Evolutionary conservation across 2,113 vertebrate species (phyloP), one percentile per base, ranked within the genome.

Genomic region (Mionectes macconnelli): DNA sequence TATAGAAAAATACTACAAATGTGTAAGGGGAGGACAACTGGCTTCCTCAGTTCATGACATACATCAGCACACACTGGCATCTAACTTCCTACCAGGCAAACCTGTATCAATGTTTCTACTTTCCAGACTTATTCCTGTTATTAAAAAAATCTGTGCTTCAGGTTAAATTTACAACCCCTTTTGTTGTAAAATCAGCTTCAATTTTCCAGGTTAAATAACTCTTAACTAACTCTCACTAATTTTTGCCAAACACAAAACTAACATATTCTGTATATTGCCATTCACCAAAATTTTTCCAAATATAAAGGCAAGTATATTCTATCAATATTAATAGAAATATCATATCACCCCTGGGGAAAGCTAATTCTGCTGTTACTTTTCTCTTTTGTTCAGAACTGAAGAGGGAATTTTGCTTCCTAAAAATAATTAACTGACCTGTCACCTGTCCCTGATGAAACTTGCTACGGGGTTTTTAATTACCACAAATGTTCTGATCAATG

Each of bases 381-480:
- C 37, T 75, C 47, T 84, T 83, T 59, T 72, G 28, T 74, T 92
- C 40, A 13, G 85, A 96, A 68, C 17, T 39, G 72, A 94, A 88
- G 79, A 86, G 37, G 68, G 83, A 95, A 92, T 92, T 92, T 84
- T 77, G 37, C 73, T 95, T 95, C 85, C 85, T 94, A 90, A 93
- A 94, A 93, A 95, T 92, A 96, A 96, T 95, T 94, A 94, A 86
- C 85, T 83, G 83, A 87, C 90, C 83, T 81, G 83, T 94, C 85
- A 94, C 92, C 79, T 90, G 63, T 52, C 76, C 79, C 90, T 87
- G 90, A 84, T 64, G 76, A 86, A 96, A 95, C 68, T 89, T 95
- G 88, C 93, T 60, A 92, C 6, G 35, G 72, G 85, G 66, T 88
- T 93, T 94, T 95, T 96, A 95, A 95, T 95, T 95, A 93, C 88